Conservation (phyloP, 2,113 vertebrate species). For the Pedetes capensis region DNA sequence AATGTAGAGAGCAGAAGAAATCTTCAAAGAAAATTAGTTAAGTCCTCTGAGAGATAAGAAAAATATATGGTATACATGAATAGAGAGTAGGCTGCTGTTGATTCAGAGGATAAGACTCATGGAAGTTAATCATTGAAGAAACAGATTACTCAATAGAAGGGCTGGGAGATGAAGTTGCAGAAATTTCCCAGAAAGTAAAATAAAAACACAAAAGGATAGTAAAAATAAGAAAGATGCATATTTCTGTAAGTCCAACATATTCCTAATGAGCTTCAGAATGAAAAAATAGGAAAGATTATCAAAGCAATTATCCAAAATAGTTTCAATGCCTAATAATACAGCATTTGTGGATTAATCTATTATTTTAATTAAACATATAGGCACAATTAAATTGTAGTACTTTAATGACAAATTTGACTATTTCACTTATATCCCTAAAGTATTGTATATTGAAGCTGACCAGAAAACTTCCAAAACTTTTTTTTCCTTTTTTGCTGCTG, state of each 20-base stretch:
- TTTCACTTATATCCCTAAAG: background rate
- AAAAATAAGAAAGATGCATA: background rate
- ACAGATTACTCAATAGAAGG: background rate
- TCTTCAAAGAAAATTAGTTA: slow-evolving; percentile 24
- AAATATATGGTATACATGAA: background rate
- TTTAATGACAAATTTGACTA: background rate
- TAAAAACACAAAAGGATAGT: background rate
- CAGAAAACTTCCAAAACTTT: background rate
- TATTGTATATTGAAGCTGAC: background rate
- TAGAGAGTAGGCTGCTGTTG: background rate
- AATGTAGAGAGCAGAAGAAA: background rate
- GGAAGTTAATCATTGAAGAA: slow-evolving; percentile 40
- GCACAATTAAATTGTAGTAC: background rate
- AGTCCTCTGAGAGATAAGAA: background rate
- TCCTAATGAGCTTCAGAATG: background rate
- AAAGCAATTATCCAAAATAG: background rate
- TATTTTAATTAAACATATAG: slow-evolving; percentile 1
- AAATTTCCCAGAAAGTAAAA: background rate
- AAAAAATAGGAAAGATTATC: background rate
- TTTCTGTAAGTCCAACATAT: background rate
- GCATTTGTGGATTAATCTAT: background rate
- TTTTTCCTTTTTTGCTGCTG: background rate
- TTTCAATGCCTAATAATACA: background rate
- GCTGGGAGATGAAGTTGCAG: background rate
- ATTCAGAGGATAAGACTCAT: background rate